phyloP scores from a whole-genome alignment of 2,888 invertebrate genomes.

The Adineta ricciae region DNA sequence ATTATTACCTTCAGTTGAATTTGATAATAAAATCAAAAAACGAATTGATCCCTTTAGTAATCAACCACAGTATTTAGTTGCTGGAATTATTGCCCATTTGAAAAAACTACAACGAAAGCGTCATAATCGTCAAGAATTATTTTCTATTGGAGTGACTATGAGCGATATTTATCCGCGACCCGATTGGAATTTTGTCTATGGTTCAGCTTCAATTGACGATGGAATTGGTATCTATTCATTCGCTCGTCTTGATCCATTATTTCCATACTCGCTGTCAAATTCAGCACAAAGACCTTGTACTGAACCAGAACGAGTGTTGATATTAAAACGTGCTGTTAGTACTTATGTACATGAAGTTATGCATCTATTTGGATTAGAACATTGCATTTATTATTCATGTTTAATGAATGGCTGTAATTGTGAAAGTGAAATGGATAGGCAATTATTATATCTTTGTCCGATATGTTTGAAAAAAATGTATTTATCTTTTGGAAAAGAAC shows the following conservation, averaged over 20 bases:
- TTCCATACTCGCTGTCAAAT: not conserved
- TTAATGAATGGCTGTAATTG: conserved; percentile 22
- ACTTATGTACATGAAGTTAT: not conserved
- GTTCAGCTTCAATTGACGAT: not conserved
- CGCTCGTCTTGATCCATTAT: not conserved
- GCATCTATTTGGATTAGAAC: conserved; percentile 22
- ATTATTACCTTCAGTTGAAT: not conserved
- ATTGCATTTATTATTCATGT: conserved; percentile 26
- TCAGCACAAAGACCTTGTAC: not conserved
- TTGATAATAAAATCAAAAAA: not conserved
- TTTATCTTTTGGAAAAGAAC: not conserved
- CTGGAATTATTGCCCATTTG: not conserved
- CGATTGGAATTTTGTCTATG: not conserved
- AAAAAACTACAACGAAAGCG: not conserved
- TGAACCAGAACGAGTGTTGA: not conserved
- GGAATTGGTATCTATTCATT: not conserved
- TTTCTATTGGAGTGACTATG: not conserved
- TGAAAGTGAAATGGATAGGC: conserved; percentile 5
- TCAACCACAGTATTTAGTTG: not conserved
- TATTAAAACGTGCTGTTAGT: not conserved
- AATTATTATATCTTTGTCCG: conserved; percentile 19
- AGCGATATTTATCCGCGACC: not conserved
- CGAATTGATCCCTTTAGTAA: not conserved
- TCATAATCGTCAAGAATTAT: not conserved
- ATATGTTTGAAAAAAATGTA: conserved; percentile 22